A percentile compares a stretch with the other conserved stretches of the same genome.
These are phyloP conservation scores for Tetramorium alpestre DNA, from an alignment of 1,140 invertebrate species.

Conservation along the genomic window DNA sequence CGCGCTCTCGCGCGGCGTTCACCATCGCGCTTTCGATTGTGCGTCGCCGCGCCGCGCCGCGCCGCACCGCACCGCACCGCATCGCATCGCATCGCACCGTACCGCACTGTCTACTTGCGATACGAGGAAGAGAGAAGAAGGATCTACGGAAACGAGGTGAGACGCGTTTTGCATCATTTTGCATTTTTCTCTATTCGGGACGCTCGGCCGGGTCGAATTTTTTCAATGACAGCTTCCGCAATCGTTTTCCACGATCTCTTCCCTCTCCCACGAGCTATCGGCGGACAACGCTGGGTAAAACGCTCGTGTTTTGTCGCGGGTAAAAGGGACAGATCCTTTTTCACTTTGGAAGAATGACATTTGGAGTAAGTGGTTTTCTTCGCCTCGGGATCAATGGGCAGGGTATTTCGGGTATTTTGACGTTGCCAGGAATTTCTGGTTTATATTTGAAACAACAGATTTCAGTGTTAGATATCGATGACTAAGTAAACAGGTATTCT, in stretches of 20 bases:
- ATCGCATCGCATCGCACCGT: neutral
- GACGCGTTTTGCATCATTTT: neutral
- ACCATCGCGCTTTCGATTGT: constrained; percentile 68
- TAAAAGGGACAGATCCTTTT: neutral
- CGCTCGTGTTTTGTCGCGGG: neutral
- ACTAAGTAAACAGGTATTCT: neutral
- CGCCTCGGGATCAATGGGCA: neutral
- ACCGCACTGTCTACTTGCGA: neutral
- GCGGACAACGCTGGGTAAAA: neutral
- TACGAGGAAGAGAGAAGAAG: neutral
- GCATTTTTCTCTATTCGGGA: neutral
- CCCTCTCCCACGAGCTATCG: neutral
- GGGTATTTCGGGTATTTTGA: neutral
- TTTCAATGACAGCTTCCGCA: neutral
- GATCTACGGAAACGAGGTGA: constrained; percentile 18
- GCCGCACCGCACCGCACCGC: neutral
- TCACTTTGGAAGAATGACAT: neutral
- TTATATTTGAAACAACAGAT: neutral
- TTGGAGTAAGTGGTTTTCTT: neutral
- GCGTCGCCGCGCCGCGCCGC: constrained; percentile 49
- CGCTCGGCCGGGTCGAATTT: neutral
- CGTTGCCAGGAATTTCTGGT: no score
- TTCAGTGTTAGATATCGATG: neutral
- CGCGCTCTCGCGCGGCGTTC: constrained; percentile 65
- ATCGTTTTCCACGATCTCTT: neutral